Evolutionary conservation across 2,888 invertebrate species (phyloP), one percentile per base, ranked within the genome.

Genomic region (Parelbella ahira): DNA sequence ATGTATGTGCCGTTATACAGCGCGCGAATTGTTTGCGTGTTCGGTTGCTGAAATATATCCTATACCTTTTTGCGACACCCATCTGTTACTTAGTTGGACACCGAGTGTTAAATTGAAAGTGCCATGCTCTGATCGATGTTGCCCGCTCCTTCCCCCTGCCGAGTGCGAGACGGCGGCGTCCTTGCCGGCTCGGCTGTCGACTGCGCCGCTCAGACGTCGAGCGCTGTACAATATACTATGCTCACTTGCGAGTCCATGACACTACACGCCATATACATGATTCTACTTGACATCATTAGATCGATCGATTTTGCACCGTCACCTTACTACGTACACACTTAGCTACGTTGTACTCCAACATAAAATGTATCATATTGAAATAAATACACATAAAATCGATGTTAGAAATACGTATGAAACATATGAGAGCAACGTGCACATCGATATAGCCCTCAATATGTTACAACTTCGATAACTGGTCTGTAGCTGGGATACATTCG

Each of bases 261-360:
- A 71, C 68, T 59, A 76, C 68, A 70, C 66, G 61, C 57, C 68
- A 63, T 12, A 64, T 57, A 54, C 64, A 55, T 62, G 15, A 33
- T 18, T 33, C n/a, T 10, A 23, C 60, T 62, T 58, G 54, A 76
- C 74, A 78, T 66, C 75, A 42, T 28, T 21, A 79, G 79, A 72
- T 76, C 70, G 81, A 83, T 87, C 89, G 90, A 90, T 90, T 90
- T 90, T 90, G 90, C 90, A 90, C 90, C 90, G 88, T 86, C 78
- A 84, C 83, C 86, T n/a, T n/a, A n/a, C 82, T 86, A 63, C 63
- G 81, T 72, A 81, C 76, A 76, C 71, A 50, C 49, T 41, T 53
- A 56, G 53, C 55, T 58, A 59, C 57, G 56, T 57, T 52, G 49
- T 57, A 58, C 50, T 59, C 54, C 7, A 21, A 60, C 49, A 53